Evolutionary conservation across 2,888 invertebrate species (phyloP), one percentile per base, ranked within the genome.

Genomic region (Pteria penguin): DNA sequence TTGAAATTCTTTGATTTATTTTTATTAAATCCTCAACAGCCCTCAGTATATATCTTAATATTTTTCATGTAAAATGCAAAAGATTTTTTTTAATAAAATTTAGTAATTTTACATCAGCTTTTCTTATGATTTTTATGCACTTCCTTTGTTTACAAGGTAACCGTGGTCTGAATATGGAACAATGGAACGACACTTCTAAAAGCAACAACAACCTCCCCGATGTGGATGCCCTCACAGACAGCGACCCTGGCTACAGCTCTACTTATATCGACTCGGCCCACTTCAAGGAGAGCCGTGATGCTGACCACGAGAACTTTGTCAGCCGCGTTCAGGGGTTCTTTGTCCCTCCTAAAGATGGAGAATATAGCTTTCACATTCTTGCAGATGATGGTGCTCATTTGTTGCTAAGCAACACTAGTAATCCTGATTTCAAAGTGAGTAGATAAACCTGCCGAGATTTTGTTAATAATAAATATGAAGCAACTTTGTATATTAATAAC

Each of bases 321-420:
- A 60, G 62, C 22, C 61, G 63, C 22, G 57, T 61, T 18, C 62
- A 45, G 22, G 85, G 82, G 1, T 83, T 71, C 75, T 86, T 84
- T 66, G 68, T 83, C 4, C 82, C 86, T 5, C 80, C 83, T 0
- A 60, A 69, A n/a, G 58, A 73, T 22, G 81, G 82, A 18, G 57
- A 57, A 18, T 86, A 82, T 72, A 75, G 52, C 45, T 84, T 87
- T 63, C 77, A 77, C 45, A 57, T 81, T n/a, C 82, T 73, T 57
- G 78, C 82, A 18, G 84, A 82, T 66, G 79, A 83, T 36, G 60
- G 62, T 8, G 83, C 79, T 2, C 67, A 72, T 14, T 60, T 87
- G 1, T 86, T 80, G 63, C 61, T 86, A 33, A 84, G 82, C 27
- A 72, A 73, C 2, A 68, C 63, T 45, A 62, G 62, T 8, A 32